phyloP scores from a whole-genome alignment of 2,113 vertebrate genomes.

The Crotalus horridus region DNA sequence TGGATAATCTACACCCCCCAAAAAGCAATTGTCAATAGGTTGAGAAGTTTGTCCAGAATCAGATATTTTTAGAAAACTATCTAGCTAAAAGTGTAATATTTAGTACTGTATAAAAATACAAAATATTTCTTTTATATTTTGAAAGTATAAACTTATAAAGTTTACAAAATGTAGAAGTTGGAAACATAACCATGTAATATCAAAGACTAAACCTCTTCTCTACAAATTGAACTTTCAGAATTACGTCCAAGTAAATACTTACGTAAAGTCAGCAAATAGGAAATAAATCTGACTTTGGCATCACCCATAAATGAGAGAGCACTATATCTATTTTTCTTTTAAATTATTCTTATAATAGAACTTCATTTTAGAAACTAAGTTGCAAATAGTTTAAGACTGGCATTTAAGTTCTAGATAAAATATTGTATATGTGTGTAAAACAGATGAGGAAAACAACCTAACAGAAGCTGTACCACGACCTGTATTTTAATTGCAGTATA shows the following conservation, averaged over 20 bases:
- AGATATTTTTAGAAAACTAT: slow-evolving; percentile 38
- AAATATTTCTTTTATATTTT: neutral
- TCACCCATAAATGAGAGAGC: neutral
- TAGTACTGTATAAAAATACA: slow-evolving; percentile 19
- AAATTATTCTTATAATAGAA: neutral
- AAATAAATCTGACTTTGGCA: too few species aligned
- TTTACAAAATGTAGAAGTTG: slow-evolving; percentile 29
- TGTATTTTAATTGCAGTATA: neutral
- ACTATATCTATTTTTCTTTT: neutral
- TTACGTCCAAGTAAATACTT: neutral
- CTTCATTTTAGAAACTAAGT: neutral
- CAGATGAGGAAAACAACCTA: neutral
- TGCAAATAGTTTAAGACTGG: neutral
- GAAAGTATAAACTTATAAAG: slow-evolving; percentile 16
- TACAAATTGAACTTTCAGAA: neutral
- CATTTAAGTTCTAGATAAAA: neutral
- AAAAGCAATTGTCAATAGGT: slow-evolving; percentile 33
- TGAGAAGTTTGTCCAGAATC: slow-evolving; percentile 26
- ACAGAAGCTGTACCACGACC: neutral
- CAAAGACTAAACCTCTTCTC: neutral
- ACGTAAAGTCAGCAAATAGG: too few species aligned
- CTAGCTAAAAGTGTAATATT: slow-evolving; percentile 31
- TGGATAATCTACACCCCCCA: slow-evolving; percentile 19
- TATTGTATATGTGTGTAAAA: neutral
- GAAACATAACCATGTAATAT: slow-evolving; percentile 4